A percentile compares a stretch with the other conserved stretches of the same genome.
phyloP scores from a whole-genome alignment of 92 coral and sea anemone species.

The Palythoa heliodiscus region DNA sequence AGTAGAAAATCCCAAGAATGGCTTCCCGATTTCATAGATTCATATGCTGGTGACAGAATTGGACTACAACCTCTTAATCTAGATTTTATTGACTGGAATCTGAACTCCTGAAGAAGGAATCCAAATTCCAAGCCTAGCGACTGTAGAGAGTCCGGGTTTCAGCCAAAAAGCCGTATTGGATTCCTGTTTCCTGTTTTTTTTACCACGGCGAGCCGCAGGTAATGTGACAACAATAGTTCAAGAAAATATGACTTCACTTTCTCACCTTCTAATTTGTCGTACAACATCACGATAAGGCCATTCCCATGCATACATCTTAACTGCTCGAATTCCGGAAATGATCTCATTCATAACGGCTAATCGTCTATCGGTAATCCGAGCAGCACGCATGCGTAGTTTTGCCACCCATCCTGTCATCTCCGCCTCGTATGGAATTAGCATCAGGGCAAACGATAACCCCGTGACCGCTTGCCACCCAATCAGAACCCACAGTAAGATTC shows the following conservation, averaged over 20 bases:
- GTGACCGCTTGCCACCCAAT: slow-evolving; percentile 98
- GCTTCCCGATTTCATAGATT: too few relatives aligned
- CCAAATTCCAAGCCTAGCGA: too few relatives aligned
- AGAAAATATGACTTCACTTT: background rate
- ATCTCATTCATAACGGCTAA: slow-evolving; percentile 91
- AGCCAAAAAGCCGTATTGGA: too few relatives aligned
- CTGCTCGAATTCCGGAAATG: slow-evolving; percentile 88
- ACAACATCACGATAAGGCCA: slow-evolving; percentile 93
- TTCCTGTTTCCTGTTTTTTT: too few relatives aligned
- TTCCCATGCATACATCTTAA: slow-evolving; percentile 96
- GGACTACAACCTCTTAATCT: too few relatives aligned
- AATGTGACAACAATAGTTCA: too few relatives aligned
- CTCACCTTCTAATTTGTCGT: slow-evolving; percentile 73
- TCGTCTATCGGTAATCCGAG: slow-evolving; percentile 88
- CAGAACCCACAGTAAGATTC: slow-evolving; percentile 75
- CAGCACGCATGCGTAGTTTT: slow-evolving; percentile 85
- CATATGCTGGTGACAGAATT: too few relatives aligned
- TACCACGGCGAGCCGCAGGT: too few relatives aligned
- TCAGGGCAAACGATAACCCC: slow-evolving; percentile 87
- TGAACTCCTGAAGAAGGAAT: too few relatives aligned
- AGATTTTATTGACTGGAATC: too few relatives aligned
- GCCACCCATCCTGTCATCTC: slow-evolving; percentile 99
- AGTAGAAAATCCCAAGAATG: too few relatives aligned
- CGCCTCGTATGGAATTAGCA: slow-evolving; percentile 93
- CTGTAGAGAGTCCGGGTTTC: too few relatives aligned